Base-by-base conservation (phyloP, 2,797 vertebrate species). In the Esox lucius region DNA sequence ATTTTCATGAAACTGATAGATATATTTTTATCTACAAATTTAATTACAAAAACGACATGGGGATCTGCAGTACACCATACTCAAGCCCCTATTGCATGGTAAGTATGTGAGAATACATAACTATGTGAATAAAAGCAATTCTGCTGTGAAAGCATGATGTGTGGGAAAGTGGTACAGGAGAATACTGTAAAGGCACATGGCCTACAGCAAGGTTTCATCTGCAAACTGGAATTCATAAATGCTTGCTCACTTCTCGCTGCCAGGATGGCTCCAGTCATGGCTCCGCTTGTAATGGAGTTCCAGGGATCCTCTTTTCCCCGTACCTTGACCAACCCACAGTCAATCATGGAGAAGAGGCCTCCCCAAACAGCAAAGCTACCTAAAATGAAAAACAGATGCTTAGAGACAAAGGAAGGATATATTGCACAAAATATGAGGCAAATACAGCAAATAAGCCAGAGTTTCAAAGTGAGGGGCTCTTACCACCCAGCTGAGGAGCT, bases 331-430 rank as follows among this genome's bases (percentile, higher is more conserved):
- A 99, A 93, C 78, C 96, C 95, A 82, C 98, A 99, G 91, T 99
- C 98, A 13, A 99, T 99, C 95, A 96, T 97, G 76, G 98, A 99
- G 85, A 99, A 99, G 33, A 99, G 95, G 17, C 97, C 97, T 51
- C 98, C 98, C 98, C 98, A 99, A 28, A 99, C 94, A 4, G 98
- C 98, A 83, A 99, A 99, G 81, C 98, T 99, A 46, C 98, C 98
- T 99, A 83, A 16, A 89, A 88, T 15, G 67, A 51, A 28, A 89
- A 87, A 81, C 72, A 62, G 31, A 70, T 17, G 68, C 74, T 70
- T 53, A 22, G 2, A 42, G 4, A 33, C 6, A 53, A 70, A 64
- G 71, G 0, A 68, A 4, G 12, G 73, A 53, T 6, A 16, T 22
- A 19, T 39, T 24, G 49, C 53, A 17, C 13, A 9, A 68, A 42